Conservation (phyloP, 2,888 invertebrate genomes). For the Acanthococcus lagerstroemiae region DNA sequence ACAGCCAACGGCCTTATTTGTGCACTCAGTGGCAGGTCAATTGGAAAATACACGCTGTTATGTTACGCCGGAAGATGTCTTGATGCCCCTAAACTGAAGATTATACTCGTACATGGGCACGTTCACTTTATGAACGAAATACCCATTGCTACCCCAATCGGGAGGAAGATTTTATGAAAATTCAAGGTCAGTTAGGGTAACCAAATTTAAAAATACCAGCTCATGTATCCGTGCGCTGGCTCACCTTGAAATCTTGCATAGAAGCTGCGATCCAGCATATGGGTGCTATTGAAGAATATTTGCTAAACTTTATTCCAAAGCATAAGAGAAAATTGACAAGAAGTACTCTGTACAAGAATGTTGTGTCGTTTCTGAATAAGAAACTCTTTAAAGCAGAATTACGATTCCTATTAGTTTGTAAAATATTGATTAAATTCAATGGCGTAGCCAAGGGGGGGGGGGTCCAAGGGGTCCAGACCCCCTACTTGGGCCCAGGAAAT, state of each 20-base stretch:
- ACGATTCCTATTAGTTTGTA: not conserved
- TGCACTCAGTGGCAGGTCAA: too few species aligned
- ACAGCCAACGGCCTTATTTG: too few species aligned
- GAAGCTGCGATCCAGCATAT: not conserved
- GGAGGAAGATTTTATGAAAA: not conserved
- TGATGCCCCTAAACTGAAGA: too few species aligned
- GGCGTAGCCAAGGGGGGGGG: too few species aligned
- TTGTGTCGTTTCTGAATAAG: not conserved
- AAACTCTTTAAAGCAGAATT: not conserved
- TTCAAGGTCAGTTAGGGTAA: not conserved
- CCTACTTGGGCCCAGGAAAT: too few species aligned
- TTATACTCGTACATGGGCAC: too few species aligned
- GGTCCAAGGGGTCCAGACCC: too few species aligned
- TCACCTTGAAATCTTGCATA: not conserved
- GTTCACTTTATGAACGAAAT: too few species aligned
- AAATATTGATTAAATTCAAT: not conserved
- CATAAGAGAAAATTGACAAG: not conserved
- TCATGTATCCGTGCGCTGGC: not conserved
- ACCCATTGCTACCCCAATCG: not conserved
- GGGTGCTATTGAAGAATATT: not conserved
- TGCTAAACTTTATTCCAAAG: not conserved
- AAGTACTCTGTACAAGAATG: not conserved
- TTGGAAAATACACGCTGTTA: too few species aligned
- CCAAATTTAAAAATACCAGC: not conserved
- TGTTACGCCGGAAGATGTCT: too few species aligned